Evolutionary conservation across 2,113 vertebrate species (phyloP), one percentile per base, ranked within the genome.

Genomic region (Oplegnathus fasciatus): DNA sequence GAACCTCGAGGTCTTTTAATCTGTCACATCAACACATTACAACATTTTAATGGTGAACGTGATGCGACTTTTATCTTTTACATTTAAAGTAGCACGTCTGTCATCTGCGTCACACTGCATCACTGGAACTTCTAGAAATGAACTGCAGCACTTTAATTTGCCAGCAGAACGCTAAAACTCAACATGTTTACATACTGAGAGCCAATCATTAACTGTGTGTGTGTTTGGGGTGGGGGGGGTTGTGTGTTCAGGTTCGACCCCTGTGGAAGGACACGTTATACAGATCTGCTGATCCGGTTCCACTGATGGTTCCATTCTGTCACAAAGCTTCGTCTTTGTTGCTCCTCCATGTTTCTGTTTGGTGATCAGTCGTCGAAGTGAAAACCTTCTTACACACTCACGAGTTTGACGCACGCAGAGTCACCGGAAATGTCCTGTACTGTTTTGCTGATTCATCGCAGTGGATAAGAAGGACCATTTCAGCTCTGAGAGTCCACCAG

Each of bases 351-450:
- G 34, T n/a, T 37, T 37, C 34, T 37, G 34, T 6, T 37, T 6
- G 3, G 34, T 37, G 34, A 37, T 4, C 34, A 6, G 34, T 37
- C n/a, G n/a, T n/a, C n/a, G 34, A 37, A 37, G 34, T 37, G 34
- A 37, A 37, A 37, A 37, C 34, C 34, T 37, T 37, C 34, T 2
- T 22, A 4, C 44, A 8, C 48, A 37, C 34, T 37, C 18, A 7
- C 3, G 22, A 54, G 55, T 67, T 9, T 54, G n/a, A 82, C 60
- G 20, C 78, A 60, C 46, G 42, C 78, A 85, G 5, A 22, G 61
- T 75, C 34, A 26, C 28, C 24, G 34, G 24, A 67, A 48, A 52
- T 7, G 32, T 46, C 2, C 26, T 34, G 26, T 17, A 11, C 37
- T 73, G 0, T 48, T n/a, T 34, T 76, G 32, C 1, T 28, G 30